Conservation (phyloP, 2,113 vertebrate genomes). For the Accipiter cooperii region DNA sequence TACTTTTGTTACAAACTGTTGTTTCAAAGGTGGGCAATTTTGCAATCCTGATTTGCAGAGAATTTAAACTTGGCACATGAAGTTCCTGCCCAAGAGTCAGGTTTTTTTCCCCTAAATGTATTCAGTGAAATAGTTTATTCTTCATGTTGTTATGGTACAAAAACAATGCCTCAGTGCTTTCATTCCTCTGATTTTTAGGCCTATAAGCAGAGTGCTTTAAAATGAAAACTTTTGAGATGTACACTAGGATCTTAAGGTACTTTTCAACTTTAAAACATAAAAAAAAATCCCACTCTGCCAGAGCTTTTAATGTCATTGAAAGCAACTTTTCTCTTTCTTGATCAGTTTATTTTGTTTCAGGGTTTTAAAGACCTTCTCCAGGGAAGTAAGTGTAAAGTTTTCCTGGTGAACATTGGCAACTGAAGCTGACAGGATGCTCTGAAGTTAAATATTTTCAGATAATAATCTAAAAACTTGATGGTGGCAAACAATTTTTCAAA, state of each 20-base stretch:
- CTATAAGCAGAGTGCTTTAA: not conserved
- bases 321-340: not conserved
- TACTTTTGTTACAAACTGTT: not conserved
- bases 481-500: not conserved
- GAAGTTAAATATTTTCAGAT: not conserved
- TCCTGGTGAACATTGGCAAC: not conserved
- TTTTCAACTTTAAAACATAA: not conserved
- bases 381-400: not conserved
- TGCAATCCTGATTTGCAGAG: not conserved
- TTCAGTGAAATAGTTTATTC: not conserved
- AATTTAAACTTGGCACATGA: not conserved
- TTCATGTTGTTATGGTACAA: not conserved
- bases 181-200: not conserved
- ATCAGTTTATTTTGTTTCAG: not conserved
- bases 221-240: not conserved
- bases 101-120: not conserved
- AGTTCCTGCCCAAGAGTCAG: not conserved
- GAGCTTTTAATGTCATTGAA: not conserved
- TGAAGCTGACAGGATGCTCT: not conserved
- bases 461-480: not conserved
- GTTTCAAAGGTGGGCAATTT: not conserved
- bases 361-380: not conserved
- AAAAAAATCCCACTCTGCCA: accelerated
- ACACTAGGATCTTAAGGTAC: not conserved
- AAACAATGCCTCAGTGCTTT: not conserved